Evolutionary conservation across 2,113 vertebrate species (phyloP), one percentile per base, ranked within the genome.

Genomic region (Blennius ocellaris): DNA sequence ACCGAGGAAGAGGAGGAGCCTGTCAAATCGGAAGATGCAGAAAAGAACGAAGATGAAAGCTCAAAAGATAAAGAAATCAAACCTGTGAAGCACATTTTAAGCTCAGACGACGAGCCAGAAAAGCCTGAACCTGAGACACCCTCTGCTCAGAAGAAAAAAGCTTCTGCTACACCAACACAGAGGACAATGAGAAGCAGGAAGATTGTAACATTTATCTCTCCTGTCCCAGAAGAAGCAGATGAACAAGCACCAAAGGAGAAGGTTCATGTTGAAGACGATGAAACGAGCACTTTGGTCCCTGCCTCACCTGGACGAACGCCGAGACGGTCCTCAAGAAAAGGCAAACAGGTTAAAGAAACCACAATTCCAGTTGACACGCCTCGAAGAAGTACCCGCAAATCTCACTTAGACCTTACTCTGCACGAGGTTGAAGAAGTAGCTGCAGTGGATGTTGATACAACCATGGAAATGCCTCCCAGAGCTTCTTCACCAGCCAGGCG

Each of bases 161-260:
- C 85, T 15, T 84, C 82, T 6, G 49, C 80, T 8, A 91, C 93
- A 6, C 93, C 92, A 17, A 91, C 50, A 14, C 87, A 90, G 21
- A 95, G 86, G 79, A 93, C 89, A 60, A 90, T 92, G 2, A 93
- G 93, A 66, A 73, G 68, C 62, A 88, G 76, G 40, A 94, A 89
- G 90, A 80, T 79, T 2, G 90, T 92, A 8, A 78, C 60, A 5
- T 89, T 64, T 10, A 86, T 84, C 17, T 81, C 80, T 16, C 66
- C 84, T 0, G 11, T 76, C 12, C 57, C 73, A 1, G 81, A 93
- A 65, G 80, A 91, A 66, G 67, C 56, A 11, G 87, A 93, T 62
- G 90, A 82, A 72, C 9, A 30, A 44, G 78, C 21, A 76, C 87
- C 56, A 76, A 64, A 45, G 52, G 3, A 2, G 66, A 30, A 30